Conservation (phyloP, 37 sponge, comb jelly and placozoan genomes). For the Beroe ovata region DNA sequence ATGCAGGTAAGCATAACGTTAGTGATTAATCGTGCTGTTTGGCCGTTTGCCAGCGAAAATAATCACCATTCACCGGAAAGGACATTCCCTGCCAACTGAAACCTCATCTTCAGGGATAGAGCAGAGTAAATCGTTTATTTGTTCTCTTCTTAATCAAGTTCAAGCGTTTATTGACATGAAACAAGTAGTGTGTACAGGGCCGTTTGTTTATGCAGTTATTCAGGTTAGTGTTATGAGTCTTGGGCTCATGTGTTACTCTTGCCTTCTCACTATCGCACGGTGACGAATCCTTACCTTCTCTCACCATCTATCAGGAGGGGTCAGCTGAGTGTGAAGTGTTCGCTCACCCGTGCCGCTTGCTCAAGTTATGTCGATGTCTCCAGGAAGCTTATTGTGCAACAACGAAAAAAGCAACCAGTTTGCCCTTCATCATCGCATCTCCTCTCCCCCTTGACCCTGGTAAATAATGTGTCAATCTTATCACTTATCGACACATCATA, state of each 20-base stretch:
- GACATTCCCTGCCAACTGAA: no score
- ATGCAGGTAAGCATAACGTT: not conserved
- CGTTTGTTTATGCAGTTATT: conserved; percentile 80
- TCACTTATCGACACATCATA: no score
- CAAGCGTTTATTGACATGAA: conserved; percentile 81
- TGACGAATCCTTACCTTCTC: no score
- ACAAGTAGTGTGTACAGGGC: conserved; percentile 82
- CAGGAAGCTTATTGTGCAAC: conserved; percentile 28
- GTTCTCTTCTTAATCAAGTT: conserved; percentile 72
- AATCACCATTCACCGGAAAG: not conserved
- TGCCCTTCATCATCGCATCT: conserved; percentile 23
- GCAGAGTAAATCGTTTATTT: not conserved
- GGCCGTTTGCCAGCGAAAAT: not conserved
- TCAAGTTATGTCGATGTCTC: not conserved
- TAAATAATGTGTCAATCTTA: no score
- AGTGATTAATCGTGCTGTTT: not conserved
- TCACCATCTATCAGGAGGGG: not conserved
- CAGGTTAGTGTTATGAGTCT: no score
- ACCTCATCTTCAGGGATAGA: conserved; percentile 48
- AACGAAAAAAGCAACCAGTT: not conserved
- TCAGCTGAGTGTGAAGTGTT: conserved; percentile 33
- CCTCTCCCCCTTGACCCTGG: conserved; percentile 32
- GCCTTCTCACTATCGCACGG: no score
- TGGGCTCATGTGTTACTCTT: no score
- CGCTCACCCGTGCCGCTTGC: not conserved